Conservation (phyloP, 2,113 vertebrate species). For the Tautogolabrus adspersus region DNA sequence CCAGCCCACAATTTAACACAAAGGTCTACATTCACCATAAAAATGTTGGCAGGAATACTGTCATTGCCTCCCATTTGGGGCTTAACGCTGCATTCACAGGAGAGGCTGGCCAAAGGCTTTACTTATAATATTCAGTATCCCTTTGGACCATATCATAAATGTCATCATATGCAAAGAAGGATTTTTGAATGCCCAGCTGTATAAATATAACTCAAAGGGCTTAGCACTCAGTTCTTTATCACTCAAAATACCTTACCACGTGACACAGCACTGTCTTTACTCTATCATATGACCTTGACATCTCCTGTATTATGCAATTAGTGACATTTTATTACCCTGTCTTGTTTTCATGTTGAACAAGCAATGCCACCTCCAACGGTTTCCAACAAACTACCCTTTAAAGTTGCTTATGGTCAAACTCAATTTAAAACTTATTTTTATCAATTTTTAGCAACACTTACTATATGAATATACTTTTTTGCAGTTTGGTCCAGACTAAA, state of each 20-base stretch:
- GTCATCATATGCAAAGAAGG: conserved; percentile 78
- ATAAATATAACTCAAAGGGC: conserved; percentile 57
- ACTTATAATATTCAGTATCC: conserved; percentile 65
- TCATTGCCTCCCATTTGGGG: conserved; percentile 62
- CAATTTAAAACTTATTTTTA: too few species aligned
- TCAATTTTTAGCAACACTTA: too few species aligned
- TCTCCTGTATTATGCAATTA: conserved; percentile 44
- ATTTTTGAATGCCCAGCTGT: conserved; percentile 56
- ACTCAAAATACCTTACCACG: conserved; percentile 33
- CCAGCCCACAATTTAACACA: conserved; percentile 67
- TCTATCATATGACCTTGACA: conserved; percentile 47
- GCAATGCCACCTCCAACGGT: not conserved
- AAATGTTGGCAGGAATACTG: conserved; percentile 60
- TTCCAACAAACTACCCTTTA: not conserved
- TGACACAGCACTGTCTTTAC: conserved; percentile 20
- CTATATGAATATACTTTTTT: too few species aligned
- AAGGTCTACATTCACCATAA: conserved; percentile 59
- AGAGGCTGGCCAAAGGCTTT: conserved; percentile 46
- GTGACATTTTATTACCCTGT: conserved; percentile 9
- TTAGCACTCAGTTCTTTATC: conserved; percentile 46
- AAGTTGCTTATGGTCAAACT: too few species aligned
- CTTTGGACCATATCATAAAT: conserved; percentile 74
- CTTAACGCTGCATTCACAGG: conserved; percentile 55
- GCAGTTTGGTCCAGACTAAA: too few species aligned
- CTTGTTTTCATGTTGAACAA: conserved; percentile 16